Conservation (phyloP, 2,888 invertebrate species). For the Rhingia campestris region DNA sequence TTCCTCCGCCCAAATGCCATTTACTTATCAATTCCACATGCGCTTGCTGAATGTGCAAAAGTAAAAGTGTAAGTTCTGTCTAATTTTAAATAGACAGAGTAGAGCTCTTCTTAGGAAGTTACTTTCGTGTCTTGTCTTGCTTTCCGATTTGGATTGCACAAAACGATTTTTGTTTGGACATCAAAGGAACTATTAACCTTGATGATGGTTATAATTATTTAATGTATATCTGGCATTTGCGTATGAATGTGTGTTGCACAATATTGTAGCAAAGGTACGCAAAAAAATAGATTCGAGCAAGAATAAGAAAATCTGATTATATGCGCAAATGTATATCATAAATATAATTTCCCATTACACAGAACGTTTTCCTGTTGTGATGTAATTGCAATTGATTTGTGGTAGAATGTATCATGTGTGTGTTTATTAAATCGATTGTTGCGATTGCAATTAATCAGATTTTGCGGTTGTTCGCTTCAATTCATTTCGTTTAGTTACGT, state of each 20-base stretch:
- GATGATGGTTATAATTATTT: background rate
- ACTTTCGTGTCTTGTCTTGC: background rate
- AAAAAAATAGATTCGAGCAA: background rate
- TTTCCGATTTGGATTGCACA: background rate
- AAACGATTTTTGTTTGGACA: background rate
- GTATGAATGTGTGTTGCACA: background rate
- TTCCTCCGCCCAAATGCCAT: constrained; percentile 3
- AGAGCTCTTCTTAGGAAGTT: background rate
- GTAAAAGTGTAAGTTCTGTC: background rate
- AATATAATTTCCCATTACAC: background rate
- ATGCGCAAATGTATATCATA: background rate
- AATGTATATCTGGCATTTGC: background rate
- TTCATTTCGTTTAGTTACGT: no score
- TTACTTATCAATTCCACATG: constrained; percentile 1
- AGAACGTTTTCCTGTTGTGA: background rate
- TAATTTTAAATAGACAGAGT: background rate
- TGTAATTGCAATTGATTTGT: background rate
- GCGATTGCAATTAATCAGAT: background rate
- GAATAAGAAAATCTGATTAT: background rate
- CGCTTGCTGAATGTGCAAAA: background rate
- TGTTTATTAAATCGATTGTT: background rate
- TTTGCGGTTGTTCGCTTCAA: no score
- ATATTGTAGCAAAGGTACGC: background rate
- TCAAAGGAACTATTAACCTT: background rate
- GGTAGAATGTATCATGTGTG: background rate